Base-by-base conservation (phyloP, 2,888 invertebrate species). In the Lasius fuliginosus region DNA sequence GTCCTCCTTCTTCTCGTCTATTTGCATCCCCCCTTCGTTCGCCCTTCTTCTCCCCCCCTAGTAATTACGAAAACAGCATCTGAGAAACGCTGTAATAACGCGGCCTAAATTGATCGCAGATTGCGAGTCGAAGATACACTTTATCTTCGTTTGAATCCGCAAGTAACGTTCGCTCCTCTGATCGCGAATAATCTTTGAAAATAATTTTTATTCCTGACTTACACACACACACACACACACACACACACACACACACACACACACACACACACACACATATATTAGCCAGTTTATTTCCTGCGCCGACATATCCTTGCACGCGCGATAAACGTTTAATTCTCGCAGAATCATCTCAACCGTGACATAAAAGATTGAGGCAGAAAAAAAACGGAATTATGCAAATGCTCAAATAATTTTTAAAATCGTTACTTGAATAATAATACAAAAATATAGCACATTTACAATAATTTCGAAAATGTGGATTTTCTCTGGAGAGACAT, bases 241-340 rank as follows among this genome's bases (percentile, higher is more conserved):
- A 46, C 46, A 23, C n/a, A n/a, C n/a, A n/a, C n/a, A 46, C 15
- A 46, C 46, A 46, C 46, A 46, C 15, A 53, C n/a, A 68, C 58
- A 42, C 11, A 42, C 42, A 46, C 46, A 46, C 46, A 49, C 49
- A 46, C 46, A 46, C 46, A 46, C 15, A 46, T 3, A 53, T n/a
- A 9, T 27, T 23, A 46, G 27, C 15, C 18, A 56, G 33, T 30
- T 71, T 15, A 33, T 60, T 8, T 23, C 36, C 36, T 36, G 36
- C 46, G 18, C 36, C 36, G 12, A 73, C 56, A 0, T 53, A 79
- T 46, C 12, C 11, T 36, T 33, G 33, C 33, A 12, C 30, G 60
- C 60, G 49, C 73, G 60, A 71, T 71, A 71, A 79, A 46, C 71
- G 46, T 60, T 79, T 73, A 79, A 79, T 79, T 56, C 60, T 33